Base-by-base conservation (phyloP, 2,113 vertebrate species). In the Chinchilla lanigera region DNA sequence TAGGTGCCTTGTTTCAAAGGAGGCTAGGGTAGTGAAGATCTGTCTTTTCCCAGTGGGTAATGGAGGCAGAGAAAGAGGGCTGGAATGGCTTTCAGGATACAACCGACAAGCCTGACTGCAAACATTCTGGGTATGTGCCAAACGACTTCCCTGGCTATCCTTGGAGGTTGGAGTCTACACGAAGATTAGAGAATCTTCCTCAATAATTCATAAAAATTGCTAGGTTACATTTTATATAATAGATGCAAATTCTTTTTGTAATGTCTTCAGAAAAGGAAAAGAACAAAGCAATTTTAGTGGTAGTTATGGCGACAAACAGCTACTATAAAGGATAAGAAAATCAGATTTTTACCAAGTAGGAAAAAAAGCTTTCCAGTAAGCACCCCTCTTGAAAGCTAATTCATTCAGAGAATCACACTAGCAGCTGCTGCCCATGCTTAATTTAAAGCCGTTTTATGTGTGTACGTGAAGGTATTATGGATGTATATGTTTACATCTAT, bases 221-320 rank as follows among this genome's bases (percentile, higher is more conserved):
- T 47, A 56, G n/a, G 22, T 67, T 80, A 38, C 2, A 35, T 78
- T 78, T 83, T 41, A 63, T 41, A 22, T 4, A 47, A 38, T 33
- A 17, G 16, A 94, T 56, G 17, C 67, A 93, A 93, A 83, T 22
- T 85, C 30, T 71, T 73, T 61, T 73, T 50, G 44, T 86, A 86
- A 88, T 63, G 44, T 84, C n/a, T 83, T 73, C 33, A 89, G 84
- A n/a, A 50, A 92, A 94, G 69, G 69, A 69, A 94, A 60, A 63
- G 44, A 95, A 86, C 22, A 28, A 6, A 69, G 82, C 26, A 33
- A 80, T 91, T 35, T 20, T 33, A 28, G 47, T 63, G 90, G 54
- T 16, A 58, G 63, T 83, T 91, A 81, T 30, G 12, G 47, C 93
- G 52, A 97, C 90, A 92, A 89, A 60, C 0, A 61, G n/a, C 33